These are phyloP conservation scores for Tenthredo mesomela DNA, from an alignment of 2,888 invertebrate genomes.

Conservation along the genomic window DNA sequence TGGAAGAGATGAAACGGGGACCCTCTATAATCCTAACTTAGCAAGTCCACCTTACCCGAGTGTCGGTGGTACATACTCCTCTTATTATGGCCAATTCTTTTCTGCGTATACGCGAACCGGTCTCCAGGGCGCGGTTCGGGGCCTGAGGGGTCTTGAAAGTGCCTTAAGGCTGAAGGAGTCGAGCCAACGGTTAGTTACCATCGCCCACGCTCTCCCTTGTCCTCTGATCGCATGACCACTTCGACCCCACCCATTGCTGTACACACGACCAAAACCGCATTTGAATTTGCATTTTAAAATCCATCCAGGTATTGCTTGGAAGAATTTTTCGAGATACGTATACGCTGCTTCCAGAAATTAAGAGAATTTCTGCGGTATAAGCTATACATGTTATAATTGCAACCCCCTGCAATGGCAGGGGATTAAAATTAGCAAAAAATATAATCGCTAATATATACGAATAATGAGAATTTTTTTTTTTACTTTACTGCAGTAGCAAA, in stretches of 20 bases:
- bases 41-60: slow-evolving; percentile 43
- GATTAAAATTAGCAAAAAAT: neutral
- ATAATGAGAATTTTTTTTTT: neutral
- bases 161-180: slow-evolving; percentile 23
- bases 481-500: neutral
- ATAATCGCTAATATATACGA: neutral
- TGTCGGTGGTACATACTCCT: slow-evolving; percentile 42
- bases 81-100: slow-evolving; percentile 48
- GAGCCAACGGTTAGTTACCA: slow-evolving; percentile 48
- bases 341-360: neutral
- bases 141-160: slow-evolving; percentile 31
- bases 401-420: neutral
- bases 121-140: slow-evolving; percentile 57
- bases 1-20: slow-evolving; percentile 45
- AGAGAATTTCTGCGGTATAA: neutral
- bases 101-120: slow-evolving; percentile 54
- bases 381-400: neutral
- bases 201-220: slow-evolving; percentile 44
- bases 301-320: neutral
- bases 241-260: slow-evolving; percentile 6
- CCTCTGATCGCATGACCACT: slow-evolving; percentile 8
- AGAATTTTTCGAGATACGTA: neutral
- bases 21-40: slow-evolving; percentile 41
- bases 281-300: slow-evolving; percentile 26
- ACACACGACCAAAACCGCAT: neutral